Percentiles rank a stretch among this genome's conserved stretches.
phyloP scores from a whole-genome alignment of 92 coral and sea anemone genomes.

The Phymanthus crucifer region DNA sequence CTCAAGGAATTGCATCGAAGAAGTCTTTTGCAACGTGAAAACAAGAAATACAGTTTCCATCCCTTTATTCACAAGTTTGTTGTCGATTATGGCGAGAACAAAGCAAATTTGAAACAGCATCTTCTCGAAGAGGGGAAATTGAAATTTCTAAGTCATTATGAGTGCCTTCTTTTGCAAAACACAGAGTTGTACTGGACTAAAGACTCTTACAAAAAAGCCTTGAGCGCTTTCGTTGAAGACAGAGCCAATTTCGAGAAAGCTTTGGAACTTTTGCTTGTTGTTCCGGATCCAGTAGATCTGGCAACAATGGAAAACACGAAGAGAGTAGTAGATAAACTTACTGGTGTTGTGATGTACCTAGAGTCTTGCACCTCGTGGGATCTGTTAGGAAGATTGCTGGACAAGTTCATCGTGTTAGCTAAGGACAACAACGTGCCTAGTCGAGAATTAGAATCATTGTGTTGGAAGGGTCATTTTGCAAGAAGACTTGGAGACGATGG shows the following conservation, averaged over 20 bases:
- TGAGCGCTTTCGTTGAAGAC: neutral
- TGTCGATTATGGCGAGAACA: neutral
- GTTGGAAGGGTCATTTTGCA: neutral
- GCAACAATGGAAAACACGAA: neutral
- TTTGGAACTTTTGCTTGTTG: neutral
- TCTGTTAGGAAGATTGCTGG: neutral
- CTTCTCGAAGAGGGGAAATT: neutral
- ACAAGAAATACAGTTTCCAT: neutral
- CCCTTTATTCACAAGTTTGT: neutral
- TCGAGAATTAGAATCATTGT: neutral
- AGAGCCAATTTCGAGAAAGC: neutral
- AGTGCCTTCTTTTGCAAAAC: neutral
- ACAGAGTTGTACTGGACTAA: neutral
- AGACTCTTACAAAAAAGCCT: neutral
- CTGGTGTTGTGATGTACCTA: neutral
- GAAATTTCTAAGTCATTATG: neutral
- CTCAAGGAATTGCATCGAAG: neutral
- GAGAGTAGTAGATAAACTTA: neutral
- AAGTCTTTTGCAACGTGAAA: neutral
- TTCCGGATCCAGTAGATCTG: neutral
- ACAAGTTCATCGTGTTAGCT: neutral
- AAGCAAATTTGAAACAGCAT: neutral
- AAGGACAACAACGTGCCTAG: neutral
- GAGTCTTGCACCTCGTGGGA: neutral
- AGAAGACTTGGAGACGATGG: neutral